Conservation (phyloP, 1,140 invertebrate species). For the Diorhabda sublineata region DNA sequence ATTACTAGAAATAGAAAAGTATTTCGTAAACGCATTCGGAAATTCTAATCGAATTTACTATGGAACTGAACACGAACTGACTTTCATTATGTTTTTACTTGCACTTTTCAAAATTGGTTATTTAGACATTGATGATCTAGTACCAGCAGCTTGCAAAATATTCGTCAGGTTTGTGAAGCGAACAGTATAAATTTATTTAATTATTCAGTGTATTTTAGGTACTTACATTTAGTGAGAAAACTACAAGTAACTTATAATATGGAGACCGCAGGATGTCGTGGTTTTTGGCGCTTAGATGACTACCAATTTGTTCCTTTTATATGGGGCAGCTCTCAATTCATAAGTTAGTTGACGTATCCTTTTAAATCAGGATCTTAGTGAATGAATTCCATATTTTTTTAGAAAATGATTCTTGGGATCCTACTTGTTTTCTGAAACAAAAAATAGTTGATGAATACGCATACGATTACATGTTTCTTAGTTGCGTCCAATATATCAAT, state of each 20-base stretch:
- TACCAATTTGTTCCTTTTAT: conserved; percentile 99
- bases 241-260: conserved; percentile 91
- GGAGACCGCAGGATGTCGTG: conserved; percentile 99
- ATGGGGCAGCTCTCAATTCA: conserved; percentile 95
- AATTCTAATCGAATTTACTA: conserved; percentile 98
- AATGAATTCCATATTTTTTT: conserved; percentile 28
- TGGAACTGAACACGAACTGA: conserved; percentile 97
- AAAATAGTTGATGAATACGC: conserved; percentile 70
- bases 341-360: conserved; percentile 56
- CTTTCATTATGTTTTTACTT: conserved; percentile 94
- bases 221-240: conserved; percentile 79
- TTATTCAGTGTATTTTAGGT: conserved; percentile 55
- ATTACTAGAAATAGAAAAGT: conserved; percentile 79
- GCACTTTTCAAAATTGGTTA: conserved; percentile 89
- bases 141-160: conserved; percentile 68
- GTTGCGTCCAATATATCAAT: conserved; percentile 91
- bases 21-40: conserved; percentile 90
- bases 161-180: conserved; percentile 51
- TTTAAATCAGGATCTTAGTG: no score
- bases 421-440: conserved; percentile 78
- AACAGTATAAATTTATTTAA: neutral
- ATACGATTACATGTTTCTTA: conserved; percentile 90
- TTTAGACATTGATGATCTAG: conserved; percentile 70
- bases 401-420: conserved; percentile 80
- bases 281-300: conserved; percentile 97